These are phyloP conservation scores for Malacoctenus gilli DNA, from an alignment of 2,797 vertebrate species.

Conservation along the genomic window DNA sequence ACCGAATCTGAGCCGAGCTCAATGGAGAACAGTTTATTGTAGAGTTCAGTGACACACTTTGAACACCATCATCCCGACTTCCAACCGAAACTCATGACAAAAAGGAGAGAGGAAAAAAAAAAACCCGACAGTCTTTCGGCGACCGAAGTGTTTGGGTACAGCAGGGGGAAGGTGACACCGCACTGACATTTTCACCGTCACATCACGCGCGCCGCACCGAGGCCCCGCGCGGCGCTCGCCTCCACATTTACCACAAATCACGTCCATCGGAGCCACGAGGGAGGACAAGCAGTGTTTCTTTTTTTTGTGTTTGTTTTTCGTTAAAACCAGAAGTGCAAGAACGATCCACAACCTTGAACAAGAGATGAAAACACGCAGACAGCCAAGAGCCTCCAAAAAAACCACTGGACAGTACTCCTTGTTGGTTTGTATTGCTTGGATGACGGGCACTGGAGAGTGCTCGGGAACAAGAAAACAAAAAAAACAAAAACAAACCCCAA, in stretches of 20 bases:
- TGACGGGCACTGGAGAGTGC: slow-evolving; percentile 52
- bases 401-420: slow-evolving; percentile 10
- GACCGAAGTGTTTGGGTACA: slow-evolving; percentile 58
- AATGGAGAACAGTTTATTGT: slow-evolving; percentile 74
- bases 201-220: slow-evolving; percentile 36
- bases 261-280: slow-evolving; percentile 64
- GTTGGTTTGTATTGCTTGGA: slow-evolving; percentile 63
- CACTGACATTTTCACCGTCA: slow-evolving; percentile 55
- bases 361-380: slow-evolving; percentile 37
- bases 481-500: slow-evolving; percentile 48
- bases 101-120: slow-evolving; percentile 38
- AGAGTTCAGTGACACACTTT: slow-evolving; percentile 63
- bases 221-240: slow-evolving; percentile 40
- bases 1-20: slow-evolving; percentile 1
- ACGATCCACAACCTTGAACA: slow-evolving; percentile 36
- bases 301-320: too few relatives aligned
- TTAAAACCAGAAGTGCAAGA: slow-evolving; percentile 32
- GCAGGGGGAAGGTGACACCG: slow-evolving; percentile 38
- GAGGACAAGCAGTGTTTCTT: slow-evolving; percentile 42
- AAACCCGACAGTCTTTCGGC: slow-evolving; percentile 13
- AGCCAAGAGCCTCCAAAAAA: slow-evolving; percentile 24
- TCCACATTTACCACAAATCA: slow-evolving; percentile 64
- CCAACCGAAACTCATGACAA: slow-evolving; percentile 48
- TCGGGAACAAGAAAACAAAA: too few relatives aligned
- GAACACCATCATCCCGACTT: slow-evolving; percentile 49